A percentile compares a stretch with the other conserved stretches of the same genome.
Evolutionary conservation across 2,797 vertebrate genomes (phyloP).

Genomic region (Echiichthys vipera): DNA sequence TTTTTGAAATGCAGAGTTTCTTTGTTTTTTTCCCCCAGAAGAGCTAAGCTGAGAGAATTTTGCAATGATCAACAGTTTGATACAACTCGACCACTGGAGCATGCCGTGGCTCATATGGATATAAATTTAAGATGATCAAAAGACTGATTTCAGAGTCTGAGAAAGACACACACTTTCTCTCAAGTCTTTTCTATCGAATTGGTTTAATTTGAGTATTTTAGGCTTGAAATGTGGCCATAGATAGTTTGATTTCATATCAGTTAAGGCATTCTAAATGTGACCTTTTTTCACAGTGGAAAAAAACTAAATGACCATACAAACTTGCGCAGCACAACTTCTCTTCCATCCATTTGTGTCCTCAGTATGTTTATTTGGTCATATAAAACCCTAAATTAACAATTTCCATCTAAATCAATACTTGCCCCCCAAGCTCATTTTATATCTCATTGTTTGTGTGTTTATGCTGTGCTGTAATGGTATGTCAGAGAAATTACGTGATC

Average conservation of each 20-base stretch:
- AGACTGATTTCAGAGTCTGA: slow-evolving; percentile 16
- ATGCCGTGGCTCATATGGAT: slow-evolving; percentile 12
- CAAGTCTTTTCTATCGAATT: slow-evolving; percentile 22
- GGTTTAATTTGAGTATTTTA: slow-evolving; percentile 24
- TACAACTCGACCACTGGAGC: slow-evolving; percentile 20
- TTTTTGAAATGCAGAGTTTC: slow-evolving; percentile 25
- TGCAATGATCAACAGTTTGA: slow-evolving; percentile 34
- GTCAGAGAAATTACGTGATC: neutral
- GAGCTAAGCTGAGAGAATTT: slow-evolving; percentile 16
- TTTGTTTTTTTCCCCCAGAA: slow-evolving; percentile 2
- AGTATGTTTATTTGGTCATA: neutral
- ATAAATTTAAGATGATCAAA: slow-evolving; percentile 49
- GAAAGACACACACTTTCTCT: slow-evolving; percentile 7
- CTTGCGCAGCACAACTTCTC: slow-evolving; percentile 9
- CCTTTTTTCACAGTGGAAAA: slow-evolving; percentile 17
- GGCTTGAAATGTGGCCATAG: neutral
- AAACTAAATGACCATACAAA: slow-evolving; percentile 6
- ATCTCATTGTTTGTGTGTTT: neutral
- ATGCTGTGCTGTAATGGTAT: neutral
- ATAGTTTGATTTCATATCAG: slow-evolving; percentile 14
- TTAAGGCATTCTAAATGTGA: slow-evolving; percentile 22
- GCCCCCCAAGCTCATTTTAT: neutral
- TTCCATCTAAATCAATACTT: neutral
- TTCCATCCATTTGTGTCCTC: slow-evolving; percentile 29
- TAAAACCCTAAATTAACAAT: slow-evolving; percentile 8